phyloP scores from a whole-genome alignment of 2,888 invertebrate genomes.

The Lacanobia oleracea region DNA sequence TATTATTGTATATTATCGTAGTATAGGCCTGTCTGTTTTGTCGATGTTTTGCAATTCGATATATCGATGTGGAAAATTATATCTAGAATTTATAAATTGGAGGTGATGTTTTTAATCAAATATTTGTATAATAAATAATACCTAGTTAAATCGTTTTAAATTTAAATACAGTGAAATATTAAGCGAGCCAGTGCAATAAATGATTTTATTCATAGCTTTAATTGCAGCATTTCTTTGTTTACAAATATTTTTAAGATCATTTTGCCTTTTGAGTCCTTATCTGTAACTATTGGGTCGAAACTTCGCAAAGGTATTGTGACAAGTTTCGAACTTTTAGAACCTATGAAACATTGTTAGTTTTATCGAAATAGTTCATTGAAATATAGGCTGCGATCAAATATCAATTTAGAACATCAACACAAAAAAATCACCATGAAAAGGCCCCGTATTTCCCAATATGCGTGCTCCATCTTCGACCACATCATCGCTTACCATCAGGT shows the following conservation, averaged over 20 bases:
- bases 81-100: constrained; percentile 15
- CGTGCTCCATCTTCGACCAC: too few species aligned
- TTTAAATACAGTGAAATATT: constrained; percentile 5
- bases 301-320: background rate
- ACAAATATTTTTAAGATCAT: constrained; percentile 37
- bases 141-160: constrained; percentile 4
- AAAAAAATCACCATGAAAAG: background rate
- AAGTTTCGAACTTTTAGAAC: background rate
- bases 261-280: constrained; percentile 33
- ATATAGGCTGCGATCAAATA: background rate
- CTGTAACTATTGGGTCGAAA: constrained; percentile 3
- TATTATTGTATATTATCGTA: constrained; percentile 56
- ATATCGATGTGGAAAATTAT: constrained; percentile 43
- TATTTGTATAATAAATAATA: constrained; percentile 23
- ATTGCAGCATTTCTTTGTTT: constrained; percentile 59
- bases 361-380: background rate
- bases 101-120: constrained; percentile 46
- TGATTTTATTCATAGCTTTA: constrained; percentile 58
- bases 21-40: constrained; percentile 52
- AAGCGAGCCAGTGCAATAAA: constrained; percentile 48
- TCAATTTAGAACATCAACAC: background rate
- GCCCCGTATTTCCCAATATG: background rate
- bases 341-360: constrained; percentile 2
- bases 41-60: constrained; percentile 54
- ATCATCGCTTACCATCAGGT: too few species aligned